phyloP scores from a whole-genome alignment of 92 coral and sea anemone genomes.

The Muricea muricata region DNA sequence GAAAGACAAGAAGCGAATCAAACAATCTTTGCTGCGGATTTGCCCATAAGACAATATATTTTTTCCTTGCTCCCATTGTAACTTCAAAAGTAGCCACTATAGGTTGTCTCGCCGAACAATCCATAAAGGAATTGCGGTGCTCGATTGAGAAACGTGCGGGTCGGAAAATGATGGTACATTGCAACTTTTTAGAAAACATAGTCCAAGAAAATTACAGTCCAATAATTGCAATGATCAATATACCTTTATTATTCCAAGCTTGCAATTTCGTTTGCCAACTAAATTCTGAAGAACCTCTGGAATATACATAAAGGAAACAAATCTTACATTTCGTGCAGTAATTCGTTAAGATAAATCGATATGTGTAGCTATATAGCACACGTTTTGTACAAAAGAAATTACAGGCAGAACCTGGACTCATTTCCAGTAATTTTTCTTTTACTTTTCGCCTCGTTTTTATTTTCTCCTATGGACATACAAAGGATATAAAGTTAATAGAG shows the following conservation, averaged over 20 bases:
- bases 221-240: too few species aligned
- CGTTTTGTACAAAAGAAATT: not conserved
- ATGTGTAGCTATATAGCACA: not conserved
- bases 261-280: constrained; percentile 96
- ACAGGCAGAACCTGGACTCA: constrained; percentile 77
- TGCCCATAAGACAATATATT: too few species aligned
- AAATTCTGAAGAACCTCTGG: constrained; percentile 93
- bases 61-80: too few species aligned
- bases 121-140: too few species aligned
- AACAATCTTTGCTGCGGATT: too few species aligned
- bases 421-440: constrained; percentile 79
- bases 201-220: too few species aligned
- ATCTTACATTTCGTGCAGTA: not conserved
- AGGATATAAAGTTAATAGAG: not conserved
- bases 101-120: too few species aligned
- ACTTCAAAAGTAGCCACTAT: too few species aligned
- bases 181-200: too few species aligned
- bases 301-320: not conserved
- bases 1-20: too few species aligned
- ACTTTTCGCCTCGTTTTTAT: constrained; percentile 78
- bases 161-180: too few species aligned
- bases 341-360: not conserved
- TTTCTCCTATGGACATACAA: constrained; percentile 70
- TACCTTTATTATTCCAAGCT: constrained; percentile 94
- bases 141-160: too few species aligned